A percentile compares a stretch with the other conserved stretches of the same genome.
These are phyloP conservation scores for Corapipo altera DNA, from an alignment of 2,113 vertebrate species.

Conservation along the genomic window DNA sequence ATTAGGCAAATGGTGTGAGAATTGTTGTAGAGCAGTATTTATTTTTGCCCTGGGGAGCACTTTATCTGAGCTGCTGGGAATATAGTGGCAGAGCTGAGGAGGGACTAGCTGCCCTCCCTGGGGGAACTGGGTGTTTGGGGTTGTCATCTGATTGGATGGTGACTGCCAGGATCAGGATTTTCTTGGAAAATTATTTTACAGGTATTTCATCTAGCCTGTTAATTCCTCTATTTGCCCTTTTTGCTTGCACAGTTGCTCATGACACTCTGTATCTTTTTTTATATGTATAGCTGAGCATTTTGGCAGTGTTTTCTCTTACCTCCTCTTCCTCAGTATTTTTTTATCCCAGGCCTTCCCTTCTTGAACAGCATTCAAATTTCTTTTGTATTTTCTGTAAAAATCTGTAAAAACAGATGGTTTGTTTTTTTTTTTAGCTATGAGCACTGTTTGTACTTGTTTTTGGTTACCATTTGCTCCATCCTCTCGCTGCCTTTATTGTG, in stretches of 20 bases:
- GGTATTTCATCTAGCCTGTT: background rate
- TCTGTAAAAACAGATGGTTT: background rate
- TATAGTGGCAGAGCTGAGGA: background rate
- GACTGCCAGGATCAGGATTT: background rate
- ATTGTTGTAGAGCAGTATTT: background rate
- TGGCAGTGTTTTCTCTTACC: background rate
- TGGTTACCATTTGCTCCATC: rapidly evolving
- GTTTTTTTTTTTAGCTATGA: background rate
- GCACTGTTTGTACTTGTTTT: background rate
- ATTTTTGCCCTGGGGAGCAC: background rate
- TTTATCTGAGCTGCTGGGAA: background rate
- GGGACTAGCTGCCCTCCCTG: background rate
- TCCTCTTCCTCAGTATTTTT: background rate
- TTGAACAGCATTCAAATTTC: background rate
- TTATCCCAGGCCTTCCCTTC: background rate
- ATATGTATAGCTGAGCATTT: background rate
- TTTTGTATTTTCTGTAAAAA: background rate
- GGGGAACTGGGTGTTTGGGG: background rate
- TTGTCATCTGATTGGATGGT: background rate
- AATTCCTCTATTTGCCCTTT: background rate
- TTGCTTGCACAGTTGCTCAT: background rate
- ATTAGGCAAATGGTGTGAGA: background rate
- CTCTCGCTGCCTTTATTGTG: background rate
- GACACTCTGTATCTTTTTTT: background rate
- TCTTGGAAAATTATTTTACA: background rate